Base-by-base conservation (phyloP, 2,888 invertebrate genomes). In the Aphodius sticticus region DNA sequence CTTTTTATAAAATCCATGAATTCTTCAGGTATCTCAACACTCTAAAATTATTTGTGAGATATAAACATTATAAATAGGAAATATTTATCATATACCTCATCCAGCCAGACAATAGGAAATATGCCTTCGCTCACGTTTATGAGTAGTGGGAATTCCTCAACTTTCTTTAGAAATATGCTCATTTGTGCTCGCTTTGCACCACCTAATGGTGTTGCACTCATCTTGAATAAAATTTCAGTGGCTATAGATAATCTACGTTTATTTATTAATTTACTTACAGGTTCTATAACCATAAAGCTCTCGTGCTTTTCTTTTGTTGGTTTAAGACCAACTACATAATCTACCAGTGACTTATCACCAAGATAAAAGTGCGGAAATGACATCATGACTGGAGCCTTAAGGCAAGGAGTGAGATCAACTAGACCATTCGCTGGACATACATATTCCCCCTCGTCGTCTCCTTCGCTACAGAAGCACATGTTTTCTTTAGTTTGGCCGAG, bases 281-380 rank as follows among this genome's bases (percentile, higher is more conserved):
- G 93, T 81, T 94, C 94, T 38, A 94, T 87, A 82, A 92, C 91
- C 2, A 93, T 86, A 81, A 87, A 92, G 9, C 91, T 92, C 75
- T 91, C 91, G 83, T 94, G 94, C 69, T 90, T 89, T 77, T 90
- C 89, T 81, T 88, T 88, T 12, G 90, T 87, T 0, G 94, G 93
- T 0, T 86, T 85, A 69, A 94, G 82, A 6, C 93, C 93, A 0
- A 85, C 88, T 81, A 92, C 91, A 85, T 89, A 92, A 0, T 90
- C 89, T 6, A 90, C 84, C 7, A 93, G 86, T 74, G 90, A 89
- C 6, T 91, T 90, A 12, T 92, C 92, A 0, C 88, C 93, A 16
- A 92, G 88, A 86, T 92, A 91, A 88, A 92, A 93, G 88, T 95
- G 95, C 0, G 95, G 94, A 81, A 92, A 90, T 0, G 94, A 93